A percentile compares a stretch with the other conserved stretches of the same genome.
phyloP scores from a whole-genome alignment of 2,888 invertebrate species.

The Anoplius nigerrimus region DNA sequence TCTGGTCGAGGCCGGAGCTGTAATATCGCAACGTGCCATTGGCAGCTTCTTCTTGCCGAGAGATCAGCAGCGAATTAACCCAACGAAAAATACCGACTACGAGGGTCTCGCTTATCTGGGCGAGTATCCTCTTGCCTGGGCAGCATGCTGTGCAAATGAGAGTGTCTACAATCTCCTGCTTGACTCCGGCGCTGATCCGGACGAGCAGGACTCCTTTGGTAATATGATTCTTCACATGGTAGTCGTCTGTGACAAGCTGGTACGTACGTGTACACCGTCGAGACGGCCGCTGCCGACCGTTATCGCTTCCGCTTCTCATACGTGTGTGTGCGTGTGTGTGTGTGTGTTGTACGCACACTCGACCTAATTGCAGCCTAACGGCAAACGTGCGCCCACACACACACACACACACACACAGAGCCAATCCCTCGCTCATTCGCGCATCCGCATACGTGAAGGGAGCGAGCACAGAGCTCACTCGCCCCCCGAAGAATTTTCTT shows the following conservation, averaged over 20 bases:
- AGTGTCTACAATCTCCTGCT: conserved; percentile 96
- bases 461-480: no score
- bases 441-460: no score
- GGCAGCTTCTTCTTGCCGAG: conserved; percentile 97
- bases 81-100: conserved; percentile 91
- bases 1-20: conserved; percentile 93
- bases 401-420: no score
- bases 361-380: no score
- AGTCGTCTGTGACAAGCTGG: conserved; percentile 97
- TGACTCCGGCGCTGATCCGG: conserved; percentile 95
- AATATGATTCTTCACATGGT: conserved; percentile 99
- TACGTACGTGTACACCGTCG: conserved; percentile 75
- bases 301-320: not conserved
- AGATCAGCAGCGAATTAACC: conserved; percentile 90
- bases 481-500: no score
- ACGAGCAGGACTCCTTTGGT: conserved; percentile 96
- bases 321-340: not conserved
- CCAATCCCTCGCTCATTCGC: no score
- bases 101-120: conserved; percentile 98
- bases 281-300: not conserved
- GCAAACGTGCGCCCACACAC: no score
- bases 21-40: conserved; percentile 93
- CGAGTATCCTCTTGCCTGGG: conserved; percentile 98
- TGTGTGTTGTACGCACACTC: not conserved
- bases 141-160: conserved; percentile 97